A percentile compares a stretch with the other conserved stretches of the same genome.
These are phyloP conservation scores for Nycteola revayana DNA, from an alignment of 2,888 invertebrate species.

Conservation along the genomic window DNA sequence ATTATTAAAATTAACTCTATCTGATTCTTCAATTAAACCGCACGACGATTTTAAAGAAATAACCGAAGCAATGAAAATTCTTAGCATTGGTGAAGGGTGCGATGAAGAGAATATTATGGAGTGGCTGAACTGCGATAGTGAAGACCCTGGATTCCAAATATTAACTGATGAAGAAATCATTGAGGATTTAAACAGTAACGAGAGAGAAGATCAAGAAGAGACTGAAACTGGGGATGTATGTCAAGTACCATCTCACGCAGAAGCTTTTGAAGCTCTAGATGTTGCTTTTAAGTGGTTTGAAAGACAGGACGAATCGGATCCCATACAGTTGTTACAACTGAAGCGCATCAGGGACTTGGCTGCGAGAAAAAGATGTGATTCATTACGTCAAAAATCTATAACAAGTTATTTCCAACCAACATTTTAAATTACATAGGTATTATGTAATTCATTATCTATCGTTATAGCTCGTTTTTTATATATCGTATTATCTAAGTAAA, in stretches of 20 bases:
- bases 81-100: conserved; percentile 12
- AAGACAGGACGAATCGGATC: neutral
- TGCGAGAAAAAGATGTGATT: neutral
- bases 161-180: neutral
- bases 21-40: too few species aligned
- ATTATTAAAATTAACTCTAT: too few species aligned
- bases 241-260: neutral
- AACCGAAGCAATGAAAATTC: too few species aligned
- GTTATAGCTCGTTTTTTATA: too few species aligned
- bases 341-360: conserved; percentile 1
- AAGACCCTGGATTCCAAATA: conserved; percentile 10
- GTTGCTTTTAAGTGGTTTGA: neutral
- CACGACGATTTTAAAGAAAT: too few species aligned
- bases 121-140: conserved; percentile 18
- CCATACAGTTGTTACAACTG: neutral
- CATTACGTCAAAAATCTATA: conserved; percentile 1
- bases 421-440: neutral
- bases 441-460: too few species aligned
- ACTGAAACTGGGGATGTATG: neutral
- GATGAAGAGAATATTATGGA: conserved; percentile 18
- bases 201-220: neutral
- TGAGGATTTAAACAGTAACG: too few species aligned
- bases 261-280: neutral
- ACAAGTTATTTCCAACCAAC: conserved; percentile 1
- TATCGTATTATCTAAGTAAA: too few species aligned